phyloP scores from a whole-genome alignment of 2,797 vertebrate species.

The Acomys russatus region DNA sequence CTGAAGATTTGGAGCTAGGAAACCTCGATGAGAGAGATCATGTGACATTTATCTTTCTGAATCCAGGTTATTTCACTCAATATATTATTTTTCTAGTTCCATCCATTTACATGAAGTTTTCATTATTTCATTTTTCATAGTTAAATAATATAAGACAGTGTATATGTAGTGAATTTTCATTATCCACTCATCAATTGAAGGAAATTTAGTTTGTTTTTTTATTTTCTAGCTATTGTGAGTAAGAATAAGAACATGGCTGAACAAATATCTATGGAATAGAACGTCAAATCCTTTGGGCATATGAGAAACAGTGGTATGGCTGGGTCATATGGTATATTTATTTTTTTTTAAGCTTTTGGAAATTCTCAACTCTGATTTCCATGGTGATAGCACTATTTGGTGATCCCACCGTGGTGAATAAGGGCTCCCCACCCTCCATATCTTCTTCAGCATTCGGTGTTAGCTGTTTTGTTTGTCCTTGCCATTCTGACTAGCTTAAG shows the following conservation, averaged over 20 bases:
- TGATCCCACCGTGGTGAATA: neutral
- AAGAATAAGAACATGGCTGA: neutral
- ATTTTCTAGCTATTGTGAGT: neutral
- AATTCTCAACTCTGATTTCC: neutral
- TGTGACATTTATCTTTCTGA: neutral
- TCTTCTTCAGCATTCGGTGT: neutral
- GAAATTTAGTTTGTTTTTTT: neutral
- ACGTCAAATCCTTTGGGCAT: no score
- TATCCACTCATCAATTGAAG: neutral
- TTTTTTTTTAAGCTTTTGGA: neutral
- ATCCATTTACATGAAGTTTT: neutral
- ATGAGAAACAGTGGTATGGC: neutral
- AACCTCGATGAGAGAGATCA: neutral
- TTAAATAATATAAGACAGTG: neutral
- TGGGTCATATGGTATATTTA: neutral
- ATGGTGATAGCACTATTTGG: neutral
- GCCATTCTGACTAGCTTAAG: neutral
- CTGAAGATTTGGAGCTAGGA: neutral
- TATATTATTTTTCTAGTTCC: neutral
- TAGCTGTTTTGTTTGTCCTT: neutral
- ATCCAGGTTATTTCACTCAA: neutral
- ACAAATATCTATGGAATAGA: neutral
- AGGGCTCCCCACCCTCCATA: neutral
- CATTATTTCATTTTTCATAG: neutral
- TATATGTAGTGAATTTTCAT: neutral